Evolutionary conservation across 2,888 invertebrate genomes (phyloP), one percentile per base, ranked within the genome.

Genomic region (Muschampia plurimacula): DNA sequence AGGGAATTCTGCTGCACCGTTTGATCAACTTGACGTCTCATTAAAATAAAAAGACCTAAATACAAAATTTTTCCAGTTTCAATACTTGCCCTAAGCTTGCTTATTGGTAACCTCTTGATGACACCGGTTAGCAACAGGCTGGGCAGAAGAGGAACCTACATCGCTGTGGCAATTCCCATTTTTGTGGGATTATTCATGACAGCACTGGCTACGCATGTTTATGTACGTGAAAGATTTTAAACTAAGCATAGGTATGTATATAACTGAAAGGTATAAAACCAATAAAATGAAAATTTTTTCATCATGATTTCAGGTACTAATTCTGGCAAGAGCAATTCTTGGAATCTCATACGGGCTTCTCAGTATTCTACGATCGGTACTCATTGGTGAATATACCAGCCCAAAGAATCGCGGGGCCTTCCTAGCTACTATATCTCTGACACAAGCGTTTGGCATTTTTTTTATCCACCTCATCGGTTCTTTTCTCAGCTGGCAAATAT

Each of bases 401-500:
- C 96, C 95, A 0, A 92, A 91, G 76, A 92, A 96, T 75, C 90
- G 97, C 49, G 96, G 96, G 0, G 91, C 95, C 0, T 92, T 96
- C 36, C 91, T 96, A 46, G 93, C 96, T 6, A 92, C 93, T 1
- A 92, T 96, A 0, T 95, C 96, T 1, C 86, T 96, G 0, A 89
- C 95, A 0, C 95, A 96, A 70, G 95, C 96, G 0, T 80, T 94
- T 44, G 96, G 96, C 0, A 95, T 96, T 44, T 90, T 96, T 13
- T 79, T 95, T 6, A 94, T 95, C 5, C 97, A 97, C 79, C 82
- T 94, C 0, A 80, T 96, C 9, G 97, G 97, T 0, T 95, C 95
- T 0, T 88, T 95, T 75, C 80, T 95, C 0, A 82, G 89, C 46
- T 96, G 96, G 96, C 90, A 95, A 78, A 84, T 83, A 6, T 94